Base-by-base conservation (phyloP, 1,140 invertebrate genomes). In the Lanistes nyassanus region DNA sequence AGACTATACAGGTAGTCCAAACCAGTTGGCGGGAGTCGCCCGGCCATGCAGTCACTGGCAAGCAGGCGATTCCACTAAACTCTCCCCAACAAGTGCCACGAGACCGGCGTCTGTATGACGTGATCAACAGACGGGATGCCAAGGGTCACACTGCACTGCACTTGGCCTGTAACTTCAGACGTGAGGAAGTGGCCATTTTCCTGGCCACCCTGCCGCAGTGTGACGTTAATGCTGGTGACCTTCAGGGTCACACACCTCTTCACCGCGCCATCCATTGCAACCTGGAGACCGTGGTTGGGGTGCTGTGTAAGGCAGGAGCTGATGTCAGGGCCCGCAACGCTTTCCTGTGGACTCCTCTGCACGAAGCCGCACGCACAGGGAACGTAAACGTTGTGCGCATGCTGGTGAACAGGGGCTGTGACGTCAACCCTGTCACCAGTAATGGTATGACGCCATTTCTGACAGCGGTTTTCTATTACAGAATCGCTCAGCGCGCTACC, bases 201-300 rank as follows among this genome's bases (percentile, higher is more conserved):
- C 69, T 85, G 37, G 79, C 84, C 21, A 75, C 80, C 9, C 67
- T 83, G n/a, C 79, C 80, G 21, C 29, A 31, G 53, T 84, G 82
- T 79, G 80, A 84, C 74, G 72, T 87, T n/a, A 78, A 84, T 64
- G 74, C 77, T 11, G 36, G 23, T 13, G 86, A 86, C 73, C 31
- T 71, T 31, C 68, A 77, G 13, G 84, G 84, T 19, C 83, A 82
- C 64, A 86, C 83, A 0, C 80, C 85, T 7, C 74, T 87, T 5
- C 86, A 87, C 69, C 79, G 86, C 11, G 86, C 86, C 21, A 80
- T 86, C 55, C 84, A 83, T 37, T 79, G 76, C 68, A 84, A 85
- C 53, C 64, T 86, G 55, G 82, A 86, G 65, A 81, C 80, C 2
- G 67, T 83, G 2, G 79, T 82, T 3, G 79, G 78, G 56, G 69